phyloP scores from a whole-genome alignment of 2,113 vertebrate species.

The Lagenorhynchus albirostris region DNA sequence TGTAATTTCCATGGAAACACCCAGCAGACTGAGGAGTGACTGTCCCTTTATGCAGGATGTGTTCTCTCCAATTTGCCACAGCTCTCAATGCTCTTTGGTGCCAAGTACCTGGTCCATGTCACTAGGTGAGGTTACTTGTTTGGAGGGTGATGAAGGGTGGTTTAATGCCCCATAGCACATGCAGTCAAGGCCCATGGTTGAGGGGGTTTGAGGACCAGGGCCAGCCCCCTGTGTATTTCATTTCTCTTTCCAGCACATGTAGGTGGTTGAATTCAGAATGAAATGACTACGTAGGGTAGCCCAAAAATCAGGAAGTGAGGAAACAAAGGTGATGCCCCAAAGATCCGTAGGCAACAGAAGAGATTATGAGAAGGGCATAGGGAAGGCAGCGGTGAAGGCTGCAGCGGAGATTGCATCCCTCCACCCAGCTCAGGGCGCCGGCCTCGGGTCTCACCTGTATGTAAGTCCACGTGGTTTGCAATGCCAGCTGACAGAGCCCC shows the following conservation, averaged over 20 bases:
- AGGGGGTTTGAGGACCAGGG: not conserved
- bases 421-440: rapidly evolving
- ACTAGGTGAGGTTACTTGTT: not conserved
- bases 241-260: not conserved
- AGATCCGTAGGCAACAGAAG: not conserved
- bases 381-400: not conserved
- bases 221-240: rapidly evolving
- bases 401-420: rapidly evolving
- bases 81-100: not conserved
- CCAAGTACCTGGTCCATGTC: not conserved
- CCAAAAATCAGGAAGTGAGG: not conserved
- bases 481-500: not conserved
- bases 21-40: not conserved
- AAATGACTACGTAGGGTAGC: not conserved
- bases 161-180: not conserved
- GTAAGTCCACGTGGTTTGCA: not conserved
- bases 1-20: not conserved
- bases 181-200: not conserved
- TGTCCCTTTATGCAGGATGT: no score
- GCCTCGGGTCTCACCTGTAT: not conserved
- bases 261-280: not conserved
- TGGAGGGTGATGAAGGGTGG: not conserved
- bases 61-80: not conserved
- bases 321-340: not conserved
- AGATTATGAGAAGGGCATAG: not conserved